Base-by-base conservation (phyloP, 2,113 vertebrate species). In the Puntigrus tetrazona region DNA sequence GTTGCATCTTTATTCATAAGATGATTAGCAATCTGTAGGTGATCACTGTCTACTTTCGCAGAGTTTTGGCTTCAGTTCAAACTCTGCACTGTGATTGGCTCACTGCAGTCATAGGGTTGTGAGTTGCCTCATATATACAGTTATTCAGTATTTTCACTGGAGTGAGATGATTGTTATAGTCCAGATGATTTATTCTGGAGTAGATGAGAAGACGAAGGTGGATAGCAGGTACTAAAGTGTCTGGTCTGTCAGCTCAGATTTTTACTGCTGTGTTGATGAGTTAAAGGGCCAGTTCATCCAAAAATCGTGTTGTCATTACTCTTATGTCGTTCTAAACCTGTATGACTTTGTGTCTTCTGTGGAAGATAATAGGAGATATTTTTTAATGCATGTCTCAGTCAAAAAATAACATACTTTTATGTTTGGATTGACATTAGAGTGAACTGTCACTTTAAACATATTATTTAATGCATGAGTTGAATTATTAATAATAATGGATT, bases 21-120 rank as follows among this genome's bases (percentile, higher is more conserved):
- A 36, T 77, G 14, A 70, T 70, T 69, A 69, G 13, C 47, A 22
- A 22, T 11, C 72, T 34, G 31, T 59, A 41, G 57, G 9, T 75
- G 47, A 75, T 84, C 25, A 67, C 69, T 5, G 41, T 83, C 27
- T 59, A 22, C 31, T 76, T 31, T 76, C 20, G 27, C 16, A 80
- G 72, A 65, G 43, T 81, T 82, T 75, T 72, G 65, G 55, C 38
- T 80, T 76, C 2, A 43, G 82, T 63, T 77, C 41, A 81, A 81
- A 70, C 45, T 67, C 43, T 18, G 27, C n/a, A 9, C 82, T 84
- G 11, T 81, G 79, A 70, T 38, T 81, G 63, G 63, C 18, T 81
- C 63, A 70, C 63, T 81, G 79, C 79, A 69, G 45, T 70, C 22
- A 27, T 52, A n/a, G 59, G 9, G 27, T 45, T 65, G n/a, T 16